Evolutionary conservation across 2,888 invertebrate species (phyloP).

Genomic region (Mamestra brassicae): DNA sequence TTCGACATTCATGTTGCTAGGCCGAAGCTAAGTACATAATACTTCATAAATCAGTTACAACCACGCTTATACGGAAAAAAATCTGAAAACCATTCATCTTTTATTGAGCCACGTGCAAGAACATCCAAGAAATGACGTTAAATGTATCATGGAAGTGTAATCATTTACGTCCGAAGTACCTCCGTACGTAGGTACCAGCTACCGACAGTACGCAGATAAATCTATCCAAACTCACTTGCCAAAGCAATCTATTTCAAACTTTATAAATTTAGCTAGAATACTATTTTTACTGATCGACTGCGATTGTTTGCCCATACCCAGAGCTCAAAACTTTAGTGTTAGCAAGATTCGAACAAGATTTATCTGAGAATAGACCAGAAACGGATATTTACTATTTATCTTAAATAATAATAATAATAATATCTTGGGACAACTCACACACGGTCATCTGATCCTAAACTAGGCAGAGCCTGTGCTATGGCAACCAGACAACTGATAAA

Average conservation of each 20-base stretch:
- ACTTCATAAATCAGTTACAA: constrained; percentile 1
- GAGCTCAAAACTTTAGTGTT: not conserved
- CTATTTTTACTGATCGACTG: constrained; percentile 4
- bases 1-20: too few relatives aligned
- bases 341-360: not conserved
- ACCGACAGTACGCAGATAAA: constrained; percentile 24
- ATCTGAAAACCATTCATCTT: constrained; percentile 14
- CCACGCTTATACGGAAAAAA: not conserved
- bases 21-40: not conserved
- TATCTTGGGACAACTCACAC: too few relatives aligned
- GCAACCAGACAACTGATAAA: too few relatives aligned
- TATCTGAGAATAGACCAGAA: not conserved
- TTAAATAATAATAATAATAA: too few relatives aligned
- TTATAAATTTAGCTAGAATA: constrained; percentile 26
- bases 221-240: constrained; percentile 25
- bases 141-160: constrained; percentile 37
- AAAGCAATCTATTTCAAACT: constrained; percentile 28
- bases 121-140: constrained; percentile 5
- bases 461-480: too few relatives aligned
- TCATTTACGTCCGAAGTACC: constrained; percentile 33
- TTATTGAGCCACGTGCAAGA: not conserved
- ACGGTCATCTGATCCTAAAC: too few relatives aligned
- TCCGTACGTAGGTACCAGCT: constrained; percentile 1
- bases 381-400: not conserved
- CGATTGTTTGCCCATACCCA: not conserved